phyloP scores from a whole-genome alignment of 2,888 invertebrate genomes.

The Eupithecia pulchellata region DNA sequence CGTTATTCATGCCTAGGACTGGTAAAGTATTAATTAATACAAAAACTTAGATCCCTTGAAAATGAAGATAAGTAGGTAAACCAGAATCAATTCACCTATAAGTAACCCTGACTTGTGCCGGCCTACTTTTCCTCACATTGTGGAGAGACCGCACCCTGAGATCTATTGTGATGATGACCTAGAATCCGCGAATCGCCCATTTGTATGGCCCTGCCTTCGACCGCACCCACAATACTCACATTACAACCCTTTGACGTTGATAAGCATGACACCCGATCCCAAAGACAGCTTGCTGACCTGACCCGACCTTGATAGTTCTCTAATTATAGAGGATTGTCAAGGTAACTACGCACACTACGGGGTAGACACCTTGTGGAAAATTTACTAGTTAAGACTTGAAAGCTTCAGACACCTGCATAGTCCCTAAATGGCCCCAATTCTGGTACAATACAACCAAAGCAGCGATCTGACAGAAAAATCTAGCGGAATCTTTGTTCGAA shows the following conservation, averaged over 20 bases:
- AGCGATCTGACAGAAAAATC: not conserved
- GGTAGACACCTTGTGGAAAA: too few relatives aligned
- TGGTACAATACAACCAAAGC: not conserved
- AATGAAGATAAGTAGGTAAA: not conserved
- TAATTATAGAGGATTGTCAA: not conserved
- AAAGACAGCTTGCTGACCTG: not conserved
- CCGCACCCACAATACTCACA: conserved; percentile 36
- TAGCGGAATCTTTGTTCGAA: not conserved
- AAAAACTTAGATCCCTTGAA: not conserved
- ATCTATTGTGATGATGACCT: conserved; percentile 53
- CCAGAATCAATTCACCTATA: not conserved
- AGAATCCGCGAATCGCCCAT: conserved; percentile 52
- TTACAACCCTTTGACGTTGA: conserved; percentile 2
- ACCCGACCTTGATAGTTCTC: not conserved
- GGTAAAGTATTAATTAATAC: not conserved
- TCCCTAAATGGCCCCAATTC: not conserved
- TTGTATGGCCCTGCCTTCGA: conserved; percentile 43
- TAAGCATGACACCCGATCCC: not conserved
- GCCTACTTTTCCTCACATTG: conserved; percentile 37
- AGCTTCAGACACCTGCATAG: not conserved
- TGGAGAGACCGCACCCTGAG: conserved; percentile 50
- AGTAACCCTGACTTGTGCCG: too few relatives aligned
- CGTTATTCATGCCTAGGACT: not conserved
- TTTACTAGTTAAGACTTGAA: not conserved
- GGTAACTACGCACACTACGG: not conserved